These are phyloP conservation scores for Heliconius himera DNA, from an alignment of 1,140 invertebrate genomes.

Conservation along the genomic window DNA sequence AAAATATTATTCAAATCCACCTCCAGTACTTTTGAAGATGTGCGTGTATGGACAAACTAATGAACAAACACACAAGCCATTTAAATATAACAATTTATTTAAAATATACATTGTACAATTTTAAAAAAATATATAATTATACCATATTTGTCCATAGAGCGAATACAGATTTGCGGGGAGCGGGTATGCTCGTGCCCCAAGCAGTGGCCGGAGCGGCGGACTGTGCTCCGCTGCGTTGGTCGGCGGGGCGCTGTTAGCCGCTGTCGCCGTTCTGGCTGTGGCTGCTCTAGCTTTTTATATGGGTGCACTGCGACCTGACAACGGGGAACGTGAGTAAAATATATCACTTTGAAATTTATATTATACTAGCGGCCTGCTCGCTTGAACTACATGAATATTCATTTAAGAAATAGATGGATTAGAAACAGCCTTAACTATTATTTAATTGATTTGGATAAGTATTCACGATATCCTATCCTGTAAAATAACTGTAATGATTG, in stretches of 20 bases:
- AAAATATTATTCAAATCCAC: no score
- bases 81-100: no score
- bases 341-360: neutral
- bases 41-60: neutral
- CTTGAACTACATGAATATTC: no score
- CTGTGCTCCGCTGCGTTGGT: constrained; percentile 85
- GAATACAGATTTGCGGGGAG: constrained; percentile 76
- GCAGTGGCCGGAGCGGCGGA: constrained; percentile 56
- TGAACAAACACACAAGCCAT: neutral
- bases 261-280: constrained; percentile 87
- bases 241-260: constrained; percentile 85
- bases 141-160: constrained; percentile 54
- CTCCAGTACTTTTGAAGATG: no score
- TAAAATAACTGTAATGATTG: no score
- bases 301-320: constrained; percentile 83
- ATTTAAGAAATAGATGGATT: no score
- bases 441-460: no score
- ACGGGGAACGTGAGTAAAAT: constrained; percentile 74
- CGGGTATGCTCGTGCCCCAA: constrained; percentile 57
- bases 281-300: constrained; percentile 90
- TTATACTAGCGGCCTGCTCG: no score
- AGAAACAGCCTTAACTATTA: no score
- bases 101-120: no score
- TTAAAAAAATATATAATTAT: neutral
- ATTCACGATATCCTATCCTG: no score